Conservation (phyloP, 2,113 vertebrate genomes). For the Anser brachyrhynchus region DNA sequence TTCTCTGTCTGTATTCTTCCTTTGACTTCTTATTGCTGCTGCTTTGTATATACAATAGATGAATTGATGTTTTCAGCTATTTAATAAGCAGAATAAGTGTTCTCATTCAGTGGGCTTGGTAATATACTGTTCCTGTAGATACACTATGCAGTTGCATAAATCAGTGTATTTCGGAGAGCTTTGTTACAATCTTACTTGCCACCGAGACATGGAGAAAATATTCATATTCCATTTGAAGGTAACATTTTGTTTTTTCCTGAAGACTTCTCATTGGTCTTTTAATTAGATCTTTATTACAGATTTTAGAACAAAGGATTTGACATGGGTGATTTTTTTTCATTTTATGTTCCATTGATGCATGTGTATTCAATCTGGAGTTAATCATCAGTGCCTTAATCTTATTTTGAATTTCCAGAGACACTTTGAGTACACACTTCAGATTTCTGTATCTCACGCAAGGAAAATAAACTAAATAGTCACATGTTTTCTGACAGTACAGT, state of each 20-base stretch:
- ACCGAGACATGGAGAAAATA: not conserved
- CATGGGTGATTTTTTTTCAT: not conserved
- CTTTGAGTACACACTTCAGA: not conserved
- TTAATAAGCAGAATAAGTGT: not conserved
- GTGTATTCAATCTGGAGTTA: not conserved
- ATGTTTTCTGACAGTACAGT: not conserved
- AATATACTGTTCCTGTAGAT: not conserved
- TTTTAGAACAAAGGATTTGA: not conserved
- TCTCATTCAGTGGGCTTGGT: not conserved
- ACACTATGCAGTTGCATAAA: not conserved
- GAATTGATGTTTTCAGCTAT: not conserved
- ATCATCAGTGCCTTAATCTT: not conserved
- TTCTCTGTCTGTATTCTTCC: not conserved
- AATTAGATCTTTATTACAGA: not conserved
- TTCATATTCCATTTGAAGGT: not conserved
- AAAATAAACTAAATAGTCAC: not conserved
- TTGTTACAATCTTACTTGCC: not conserved
- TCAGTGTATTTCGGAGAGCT: not conserved
- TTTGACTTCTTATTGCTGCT: not conserved
- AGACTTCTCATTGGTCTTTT: not conserved
- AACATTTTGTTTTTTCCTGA: not conserved
- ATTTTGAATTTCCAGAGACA: not conserved
- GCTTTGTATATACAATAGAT: not conserved
- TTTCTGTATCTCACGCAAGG: not conserved
- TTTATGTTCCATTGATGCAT: not conserved